A percentile compares a stretch with the other conserved stretches of the same genome.
These are phyloP conservation scores for Staurois parvus DNA, from an alignment of 2,797 vertebrate genomes.

Conservation along the genomic window DNA sequence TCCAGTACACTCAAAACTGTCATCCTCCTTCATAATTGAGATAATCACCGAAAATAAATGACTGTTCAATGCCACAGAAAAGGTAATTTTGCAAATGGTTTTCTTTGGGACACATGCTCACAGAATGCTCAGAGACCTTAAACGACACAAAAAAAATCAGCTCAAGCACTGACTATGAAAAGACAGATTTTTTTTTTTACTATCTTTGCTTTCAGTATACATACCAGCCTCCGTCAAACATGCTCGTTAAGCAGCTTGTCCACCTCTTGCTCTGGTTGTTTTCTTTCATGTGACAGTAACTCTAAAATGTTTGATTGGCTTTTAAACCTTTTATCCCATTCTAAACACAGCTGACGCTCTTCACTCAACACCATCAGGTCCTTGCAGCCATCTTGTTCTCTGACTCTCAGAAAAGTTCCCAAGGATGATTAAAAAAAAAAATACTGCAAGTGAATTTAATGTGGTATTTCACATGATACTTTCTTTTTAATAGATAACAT, in stretches of 20 bases:
- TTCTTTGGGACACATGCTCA: neutral
- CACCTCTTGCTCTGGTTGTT: neutral
- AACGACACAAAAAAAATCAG: no score
- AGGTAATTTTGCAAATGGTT: neutral
- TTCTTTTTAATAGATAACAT: neutral
- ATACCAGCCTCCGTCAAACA: neutral
- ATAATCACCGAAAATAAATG: no score
- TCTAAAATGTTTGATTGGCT: conserved; percentile 41
- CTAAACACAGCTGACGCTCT: conserved; percentile 30
- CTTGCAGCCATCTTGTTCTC: neutral
- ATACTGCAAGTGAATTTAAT: neutral
- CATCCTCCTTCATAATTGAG: no score
- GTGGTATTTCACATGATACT: neutral
- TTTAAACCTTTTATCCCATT: conserved; percentile 40
- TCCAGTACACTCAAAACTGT: no score
- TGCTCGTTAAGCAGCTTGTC: neutral
- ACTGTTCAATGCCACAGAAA: neutral
- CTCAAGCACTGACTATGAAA: neutral
- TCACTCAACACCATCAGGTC: conserved; percentile 38
- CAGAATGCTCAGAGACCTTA: no score
- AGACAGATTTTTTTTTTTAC: no score
- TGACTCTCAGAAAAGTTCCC: neutral
- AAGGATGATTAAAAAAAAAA: neutral
- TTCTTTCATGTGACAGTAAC: conserved; percentile 38
- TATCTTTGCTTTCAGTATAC: neutral